Evolutionary conservation across 64 coral and sea anemone species (phyloP), one percentile per base, ranked within the genome.

Genomic region (Acropora tenuis): DNA sequence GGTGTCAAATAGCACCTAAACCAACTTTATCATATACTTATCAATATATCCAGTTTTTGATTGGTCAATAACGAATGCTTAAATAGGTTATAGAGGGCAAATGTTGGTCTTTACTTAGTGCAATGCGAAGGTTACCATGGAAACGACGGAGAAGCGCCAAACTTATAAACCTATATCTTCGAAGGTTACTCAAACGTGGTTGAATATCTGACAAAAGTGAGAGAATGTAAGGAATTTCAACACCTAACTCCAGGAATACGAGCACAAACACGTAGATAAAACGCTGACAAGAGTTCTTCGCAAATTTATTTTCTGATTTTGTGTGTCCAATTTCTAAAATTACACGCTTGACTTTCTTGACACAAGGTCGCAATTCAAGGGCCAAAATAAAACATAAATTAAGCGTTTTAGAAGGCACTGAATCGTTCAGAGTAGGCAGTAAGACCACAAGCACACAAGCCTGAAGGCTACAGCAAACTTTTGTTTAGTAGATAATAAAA

Each of bases 1-100:
- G 67, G 13, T 71, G 67, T 71, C 67, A 71, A 71, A 71, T 20
- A 71, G 67, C 17, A 71, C 67, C 30, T n/a, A 71, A 71, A 71
- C 59, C 5, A n/a, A 71, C 67, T n/a, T 40, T 71, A 71, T 63
- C 8, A 63, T 63, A 63, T 12, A 30, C 30, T 30, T 30, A 30
- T 30, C 30, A 63, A 63, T 12, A 63, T 63, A 63, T 63, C 59
- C 59, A 63, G 59, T 63, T 10, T 10, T 9, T 63, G 59, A 63
- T 63, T 63, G 59, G 59, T 63, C 59, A 63, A 63, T 63, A 13
- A 63, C 59, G 59, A 12, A 63, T 63, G 59, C 59, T 2, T 63
- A 63, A 63, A 12, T 10, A 7, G 59, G 52, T 55, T 55, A 55
- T 55, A 55, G 52, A 55, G 52, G 4, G 52, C 52, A 55, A 55